These are phyloP conservation scores for Hydrolagus affinis DNA, from an alignment of 2,113 vertebrate species.

Conservation along the genomic window DNA sequence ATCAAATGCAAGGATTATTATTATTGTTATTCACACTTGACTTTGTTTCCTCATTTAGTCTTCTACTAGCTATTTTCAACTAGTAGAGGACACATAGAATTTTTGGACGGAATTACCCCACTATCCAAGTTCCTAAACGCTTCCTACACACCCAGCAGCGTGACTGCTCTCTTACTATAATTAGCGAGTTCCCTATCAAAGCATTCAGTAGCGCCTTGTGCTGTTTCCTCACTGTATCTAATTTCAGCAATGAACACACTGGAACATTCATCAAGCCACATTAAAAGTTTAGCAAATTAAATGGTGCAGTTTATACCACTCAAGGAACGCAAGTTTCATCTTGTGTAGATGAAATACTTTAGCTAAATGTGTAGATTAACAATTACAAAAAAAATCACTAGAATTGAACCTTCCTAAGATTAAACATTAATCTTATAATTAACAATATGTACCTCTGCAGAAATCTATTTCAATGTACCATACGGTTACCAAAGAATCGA, in stretches of 20 bases:
- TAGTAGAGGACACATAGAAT: too few species aligned
- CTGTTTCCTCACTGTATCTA: not conserved
- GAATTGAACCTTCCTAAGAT: not conserved
- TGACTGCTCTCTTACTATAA: not conserved
- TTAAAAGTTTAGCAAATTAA: not conserved
- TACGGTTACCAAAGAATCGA: too few species aligned
- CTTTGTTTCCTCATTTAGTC: too few species aligned
- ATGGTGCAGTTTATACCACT: not conserved
- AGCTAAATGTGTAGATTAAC: not conserved
- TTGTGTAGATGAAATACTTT: not conserved
- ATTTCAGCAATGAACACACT: not conserved
- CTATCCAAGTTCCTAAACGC: too few species aligned
- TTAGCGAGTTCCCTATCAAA: not conserved
- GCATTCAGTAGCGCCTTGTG: not conserved
- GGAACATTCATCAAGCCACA: not conserved
- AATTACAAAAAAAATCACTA: not conserved
- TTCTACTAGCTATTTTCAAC: too few species aligned
- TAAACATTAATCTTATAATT: not conserved
- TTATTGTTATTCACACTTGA: too few species aligned
- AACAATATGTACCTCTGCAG: too few species aligned
- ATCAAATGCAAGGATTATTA: too few species aligned
- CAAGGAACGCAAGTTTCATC: not conserved
- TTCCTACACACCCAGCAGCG: too few species aligned
- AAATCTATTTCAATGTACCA: too few species aligned
- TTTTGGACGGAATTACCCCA: too few species aligned